Conservation (phyloP, 2,888 invertebrate genomes). For the Timandra comae region DNA sequence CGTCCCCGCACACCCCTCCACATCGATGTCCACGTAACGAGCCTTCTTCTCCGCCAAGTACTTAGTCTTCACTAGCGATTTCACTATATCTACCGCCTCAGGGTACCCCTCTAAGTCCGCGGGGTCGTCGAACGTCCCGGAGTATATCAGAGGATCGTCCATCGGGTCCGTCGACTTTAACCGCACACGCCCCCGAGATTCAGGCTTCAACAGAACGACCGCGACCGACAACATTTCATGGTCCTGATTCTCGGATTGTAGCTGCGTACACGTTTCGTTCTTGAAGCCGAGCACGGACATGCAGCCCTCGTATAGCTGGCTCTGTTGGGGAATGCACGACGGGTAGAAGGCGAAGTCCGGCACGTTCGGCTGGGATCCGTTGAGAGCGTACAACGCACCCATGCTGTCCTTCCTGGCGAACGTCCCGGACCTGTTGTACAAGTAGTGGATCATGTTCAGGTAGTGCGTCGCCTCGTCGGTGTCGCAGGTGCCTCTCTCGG, state of each 20-base stretch:
- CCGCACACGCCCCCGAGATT: slow-evolving; percentile 47
- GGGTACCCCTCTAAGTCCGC: slow-evolving; percentile 43
- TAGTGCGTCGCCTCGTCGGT: slow-evolving; percentile 20
- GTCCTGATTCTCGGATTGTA: slow-evolving; percentile 31
- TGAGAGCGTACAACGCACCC: slow-evolving; percentile 42
- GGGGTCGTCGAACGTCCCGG: slow-evolving; percentile 44
- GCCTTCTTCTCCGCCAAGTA: slow-evolving; percentile 44
- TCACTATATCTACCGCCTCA: slow-evolving; percentile 35
- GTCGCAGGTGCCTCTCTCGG: slow-evolving; percentile 45
- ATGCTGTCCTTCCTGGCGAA: slow-evolving; percentile 41
- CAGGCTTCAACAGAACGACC: slow-evolving; percentile 51
- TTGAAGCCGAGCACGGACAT: slow-evolving; percentile 34
- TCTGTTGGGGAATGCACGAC: slow-evolving; percentile 33
- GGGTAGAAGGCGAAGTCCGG: slow-evolving; percentile 60
- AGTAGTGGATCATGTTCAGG: slow-evolving; percentile 45
- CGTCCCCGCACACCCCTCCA: slow-evolving; percentile 37
- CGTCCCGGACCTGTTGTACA: slow-evolving; percentile 43
- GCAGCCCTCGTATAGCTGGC: slow-evolving; percentile 34
- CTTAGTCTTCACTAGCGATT: slow-evolving; percentile 36
- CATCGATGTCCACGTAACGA: slow-evolving; percentile 33
- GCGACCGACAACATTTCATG: slow-evolving; percentile 46
- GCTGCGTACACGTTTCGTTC: slow-evolving; percentile 33
- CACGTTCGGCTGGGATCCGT: slow-evolving; percentile 24
- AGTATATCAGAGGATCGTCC: slow-evolving; percentile 45
- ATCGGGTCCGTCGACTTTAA: slow-evolving; percentile 35